Conservation (phyloP, 1,140 invertebrate genomes). For the Zaprionus lachaisei region DNA sequence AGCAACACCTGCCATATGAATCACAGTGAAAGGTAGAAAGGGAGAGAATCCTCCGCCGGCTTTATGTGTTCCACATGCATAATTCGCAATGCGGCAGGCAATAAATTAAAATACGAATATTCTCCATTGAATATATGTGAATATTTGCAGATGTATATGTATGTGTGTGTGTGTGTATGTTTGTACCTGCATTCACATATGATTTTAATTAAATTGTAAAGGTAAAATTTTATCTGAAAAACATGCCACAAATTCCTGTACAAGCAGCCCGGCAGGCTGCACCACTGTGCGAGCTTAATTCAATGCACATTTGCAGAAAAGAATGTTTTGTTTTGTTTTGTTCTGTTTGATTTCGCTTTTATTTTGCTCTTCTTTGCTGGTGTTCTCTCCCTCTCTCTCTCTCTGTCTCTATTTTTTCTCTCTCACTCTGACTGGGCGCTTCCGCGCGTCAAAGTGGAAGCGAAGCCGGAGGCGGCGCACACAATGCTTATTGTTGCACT, state of each 20-base stretch:
- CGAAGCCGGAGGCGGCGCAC: conserved; percentile 2
- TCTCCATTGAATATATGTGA: neutral
- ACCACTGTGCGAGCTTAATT: neutral
- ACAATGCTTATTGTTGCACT: conserved; percentile 46
- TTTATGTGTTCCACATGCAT: conserved; percentile 18
- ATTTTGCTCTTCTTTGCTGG: neutral
- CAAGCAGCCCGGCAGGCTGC: neutral
- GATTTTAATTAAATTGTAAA: conserved; percentile 46
- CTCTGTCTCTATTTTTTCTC: no score
- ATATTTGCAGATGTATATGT: conserved; percentile 16
- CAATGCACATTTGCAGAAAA: conserved; percentile 20
- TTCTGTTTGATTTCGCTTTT: neutral
- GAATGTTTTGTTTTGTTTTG: neutral
- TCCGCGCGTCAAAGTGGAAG: conserved; percentile 30
- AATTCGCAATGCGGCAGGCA: conserved; percentile 28
- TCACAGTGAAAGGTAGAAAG: neutral
- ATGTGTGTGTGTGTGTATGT: neutral
- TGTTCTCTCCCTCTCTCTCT: no score
- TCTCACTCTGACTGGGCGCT: conserved; percentile 38
- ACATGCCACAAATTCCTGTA: conserved; percentile 29
- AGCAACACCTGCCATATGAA: neutral
- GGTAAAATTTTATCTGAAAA: conserved; percentile 25
- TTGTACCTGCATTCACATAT: neutral
- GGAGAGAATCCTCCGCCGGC: neutral
- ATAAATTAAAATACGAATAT: conserved; percentile 17